Evolutionary conservation across 1,140 invertebrate species (phyloP).

Genomic region (Watersipora subatra): DNA sequence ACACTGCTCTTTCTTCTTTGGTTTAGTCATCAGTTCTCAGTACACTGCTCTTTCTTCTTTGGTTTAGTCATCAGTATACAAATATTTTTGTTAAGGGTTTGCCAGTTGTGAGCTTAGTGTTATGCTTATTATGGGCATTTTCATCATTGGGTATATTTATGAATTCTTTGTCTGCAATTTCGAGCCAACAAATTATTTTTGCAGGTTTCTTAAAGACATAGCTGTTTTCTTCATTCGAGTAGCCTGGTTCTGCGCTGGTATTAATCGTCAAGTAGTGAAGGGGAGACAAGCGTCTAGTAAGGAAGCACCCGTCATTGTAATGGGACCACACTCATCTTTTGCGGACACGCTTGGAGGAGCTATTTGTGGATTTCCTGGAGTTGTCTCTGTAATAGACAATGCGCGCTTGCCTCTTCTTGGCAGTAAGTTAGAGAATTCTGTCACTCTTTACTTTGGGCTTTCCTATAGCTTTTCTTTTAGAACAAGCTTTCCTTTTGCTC

Average conservation of each 20-base stretch:
- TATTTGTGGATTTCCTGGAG: conserved; percentile 28
- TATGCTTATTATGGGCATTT: no score
- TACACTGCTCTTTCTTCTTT: no score
- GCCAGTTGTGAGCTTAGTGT: no score
- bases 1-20: no score
- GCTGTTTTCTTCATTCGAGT: conserved; percentile 41
- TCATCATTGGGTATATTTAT: no score
- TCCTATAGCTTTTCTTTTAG: neutral
- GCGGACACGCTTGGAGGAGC: conserved; percentile 73
- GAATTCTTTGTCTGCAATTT: no score
- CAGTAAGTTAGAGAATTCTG: neutral
- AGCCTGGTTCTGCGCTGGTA: conserved; percentile 57
- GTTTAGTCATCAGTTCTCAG: no score
- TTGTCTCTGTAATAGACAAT: conserved; percentile 2
- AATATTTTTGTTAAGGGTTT: no score
- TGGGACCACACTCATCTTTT: conserved; percentile 79
- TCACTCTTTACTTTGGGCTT: neutral
- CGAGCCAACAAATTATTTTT: no score
- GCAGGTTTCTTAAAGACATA: conserved; percentile 25
- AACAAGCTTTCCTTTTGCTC: neutral
- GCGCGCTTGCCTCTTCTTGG: neutral
- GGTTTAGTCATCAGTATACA: no score
- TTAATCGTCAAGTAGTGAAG: conserved; percentile 56
- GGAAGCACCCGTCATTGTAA: conserved; percentile 69
- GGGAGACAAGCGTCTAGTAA: conserved; percentile 51